A percentile compares a stretch with the other conserved stretches of the same genome.
Evolutionary conservation across 2,888 invertebrate species (phyloP).

Genomic region (Leptarthrus brevirostris): DNA sequence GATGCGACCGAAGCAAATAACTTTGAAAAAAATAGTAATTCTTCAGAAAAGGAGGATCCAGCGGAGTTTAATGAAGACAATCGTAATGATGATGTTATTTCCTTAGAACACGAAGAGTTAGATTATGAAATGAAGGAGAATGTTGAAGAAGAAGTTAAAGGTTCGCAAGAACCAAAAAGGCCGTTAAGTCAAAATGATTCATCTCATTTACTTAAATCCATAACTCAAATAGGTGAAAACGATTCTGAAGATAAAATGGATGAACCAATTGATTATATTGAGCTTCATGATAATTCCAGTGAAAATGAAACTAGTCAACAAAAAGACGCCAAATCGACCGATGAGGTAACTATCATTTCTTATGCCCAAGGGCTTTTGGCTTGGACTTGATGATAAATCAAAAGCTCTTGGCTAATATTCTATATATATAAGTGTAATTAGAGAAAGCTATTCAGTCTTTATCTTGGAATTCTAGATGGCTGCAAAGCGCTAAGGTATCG

Average conservation of each 20-base stretch:
- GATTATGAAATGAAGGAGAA: slow-evolving; percentile 66
- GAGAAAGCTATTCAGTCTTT: slow-evolving; percentile 21
- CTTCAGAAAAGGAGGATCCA: slow-evolving; percentile 42
- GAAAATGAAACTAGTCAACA: slow-evolving; percentile 54
- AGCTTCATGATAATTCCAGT: slow-evolving; percentile 56
- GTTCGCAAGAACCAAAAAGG: background rate
- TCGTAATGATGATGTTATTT: slow-evolving; percentile 65
- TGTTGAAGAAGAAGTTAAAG: slow-evolving; percentile 58
- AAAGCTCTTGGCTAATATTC: slow-evolving; percentile 34
- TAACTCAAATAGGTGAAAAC: slow-evolving; percentile 30
- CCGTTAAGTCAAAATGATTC: background rate
- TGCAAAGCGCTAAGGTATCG: slow-evolving; percentile 72
- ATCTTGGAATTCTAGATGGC: slow-evolving; percentile 73
- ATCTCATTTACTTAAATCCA: background rate
- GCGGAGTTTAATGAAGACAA: slow-evolving; percentile 58
- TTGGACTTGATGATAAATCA: background rate
- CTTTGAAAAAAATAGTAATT: background rate
- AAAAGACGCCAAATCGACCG: background rate
- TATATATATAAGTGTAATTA: slow-evolving; percentile 52
- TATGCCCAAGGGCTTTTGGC: slow-evolving; percentile 2
- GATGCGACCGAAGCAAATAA: slow-evolving; percentile 36
- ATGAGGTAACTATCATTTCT: slow-evolving; percentile 22
- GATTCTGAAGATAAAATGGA: slow-evolving; percentile 5
- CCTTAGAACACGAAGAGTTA: slow-evolving; percentile 65
- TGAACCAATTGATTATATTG: slow-evolving; percentile 47